Conservation (phyloP, 2,888 invertebrate genomes). For the Mythimna lalbum region DNA sequence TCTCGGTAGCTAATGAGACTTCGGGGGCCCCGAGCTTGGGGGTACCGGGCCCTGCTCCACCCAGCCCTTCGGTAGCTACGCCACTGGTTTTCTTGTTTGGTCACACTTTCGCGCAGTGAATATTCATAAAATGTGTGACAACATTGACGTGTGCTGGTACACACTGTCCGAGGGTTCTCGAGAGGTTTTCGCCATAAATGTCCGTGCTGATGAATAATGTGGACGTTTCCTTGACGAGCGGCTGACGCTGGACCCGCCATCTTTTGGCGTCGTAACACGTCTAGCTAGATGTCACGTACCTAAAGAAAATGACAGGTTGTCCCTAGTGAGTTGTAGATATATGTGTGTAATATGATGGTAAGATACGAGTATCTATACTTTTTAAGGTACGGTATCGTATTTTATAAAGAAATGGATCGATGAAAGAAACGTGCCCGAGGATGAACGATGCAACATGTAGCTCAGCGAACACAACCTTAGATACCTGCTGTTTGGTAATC, state of each 20-base stretch:
- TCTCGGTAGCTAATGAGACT: too few species aligned
- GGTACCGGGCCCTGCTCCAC: too few species aligned
- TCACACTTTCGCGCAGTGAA: slow-evolving; percentile 54
- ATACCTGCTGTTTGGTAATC: too few species aligned
- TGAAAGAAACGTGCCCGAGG: too few species aligned
- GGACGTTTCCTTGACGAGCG: slow-evolving; percentile 29
- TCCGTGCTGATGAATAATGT: slow-evolving; percentile 47
- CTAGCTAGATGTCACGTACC: not conserved
- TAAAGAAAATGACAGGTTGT: not conserved
- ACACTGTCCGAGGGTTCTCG: slow-evolving; percentile 19
- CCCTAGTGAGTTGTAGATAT: not conserved
- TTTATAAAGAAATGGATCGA: not conserved
- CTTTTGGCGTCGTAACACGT: slow-evolving; percentile 10
- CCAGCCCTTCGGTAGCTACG: too few species aligned
- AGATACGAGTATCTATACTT: not conserved
- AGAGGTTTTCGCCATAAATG: slow-evolving; percentile 36
- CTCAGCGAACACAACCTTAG: too few species aligned
- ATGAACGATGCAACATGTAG: too few species aligned
- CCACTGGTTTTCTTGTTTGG: slow-evolving; percentile 20
- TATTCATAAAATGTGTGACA: slow-evolving; percentile 49
- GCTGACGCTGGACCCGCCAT: slow-evolving; percentile 10
- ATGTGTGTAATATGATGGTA: not conserved
- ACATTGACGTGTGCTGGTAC: slow-evolving; percentile 12
- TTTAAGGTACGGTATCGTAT: not conserved
- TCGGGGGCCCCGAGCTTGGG: too few species aligned